phyloP scores from a whole-genome alignment of 2,113 vertebrate genomes.

The Terrapene triunguis region DNA sequence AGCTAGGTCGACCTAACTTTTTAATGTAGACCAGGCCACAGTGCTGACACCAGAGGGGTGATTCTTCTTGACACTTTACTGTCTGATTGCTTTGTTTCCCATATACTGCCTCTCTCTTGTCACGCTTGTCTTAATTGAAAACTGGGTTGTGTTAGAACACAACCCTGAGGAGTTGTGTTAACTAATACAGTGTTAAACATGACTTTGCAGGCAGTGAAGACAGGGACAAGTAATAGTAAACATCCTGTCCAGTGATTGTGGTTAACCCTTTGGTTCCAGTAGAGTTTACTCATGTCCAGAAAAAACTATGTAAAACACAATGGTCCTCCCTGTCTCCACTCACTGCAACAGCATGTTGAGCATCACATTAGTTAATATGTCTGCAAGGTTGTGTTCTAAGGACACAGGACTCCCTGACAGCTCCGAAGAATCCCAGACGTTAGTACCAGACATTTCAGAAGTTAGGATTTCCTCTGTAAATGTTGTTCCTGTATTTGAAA shows the following conservation, averaged over 20 bases:
- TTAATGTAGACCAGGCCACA: neutral
- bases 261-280: neutral
- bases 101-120: neutral
- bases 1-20: too few relatives aligned
- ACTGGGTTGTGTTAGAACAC: neutral
- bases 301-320: neutral
- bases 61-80: neutral
- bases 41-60: neutral
- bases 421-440: neutral
- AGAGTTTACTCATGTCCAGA: neutral
- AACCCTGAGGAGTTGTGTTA: too few relatives aligned
- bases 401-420: too few relatives aligned
- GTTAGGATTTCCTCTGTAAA: neutral
- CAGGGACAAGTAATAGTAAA: neutral
- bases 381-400: neutral
- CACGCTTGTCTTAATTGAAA: neutral
- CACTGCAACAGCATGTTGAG: neutral
- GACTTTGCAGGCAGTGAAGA: rapidly evolving
- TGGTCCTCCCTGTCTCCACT: neutral
- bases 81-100: neutral
- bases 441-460: neutral
- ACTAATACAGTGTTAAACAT: too few relatives aligned
- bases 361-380: neutral
- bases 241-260: rapidly evolving
- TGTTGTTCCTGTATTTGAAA: neutral